A percentile compares a stretch with the other conserved stretches of the same genome.
These are phyloP conservation scores for Willowsia nigromaculata DNA, from an alignment of 2,888 invertebrate genomes.

Conservation along the genomic window DNA sequence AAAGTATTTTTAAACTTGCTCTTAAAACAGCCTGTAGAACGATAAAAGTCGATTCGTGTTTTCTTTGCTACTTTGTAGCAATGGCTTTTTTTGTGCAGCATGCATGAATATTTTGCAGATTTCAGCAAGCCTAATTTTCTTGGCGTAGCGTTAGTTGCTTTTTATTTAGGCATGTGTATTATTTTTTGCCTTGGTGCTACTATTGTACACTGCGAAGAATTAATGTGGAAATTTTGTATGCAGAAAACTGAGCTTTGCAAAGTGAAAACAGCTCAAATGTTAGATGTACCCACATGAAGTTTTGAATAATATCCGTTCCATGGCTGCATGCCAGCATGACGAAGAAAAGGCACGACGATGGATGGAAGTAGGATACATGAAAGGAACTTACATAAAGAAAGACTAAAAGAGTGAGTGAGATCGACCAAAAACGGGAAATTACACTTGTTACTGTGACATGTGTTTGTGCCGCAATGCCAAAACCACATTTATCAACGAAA, in stretches of 20 bases:
- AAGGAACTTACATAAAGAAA: slow-evolving; percentile 2
- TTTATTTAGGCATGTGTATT: not conserved
- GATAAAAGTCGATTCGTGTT: not conserved
- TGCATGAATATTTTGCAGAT: no score
- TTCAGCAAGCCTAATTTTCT: slow-evolving; percentile 36
- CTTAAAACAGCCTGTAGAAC: not conserved
- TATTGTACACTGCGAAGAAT: not conserved
- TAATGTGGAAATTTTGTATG: not conserved
- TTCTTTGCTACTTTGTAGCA: not conserved
- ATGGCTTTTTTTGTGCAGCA: not conserved
- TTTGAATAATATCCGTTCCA: slow-evolving; percentile 29
- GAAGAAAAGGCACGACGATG: slow-evolving; percentile 37
- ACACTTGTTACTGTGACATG: slow-evolving; percentile 35
- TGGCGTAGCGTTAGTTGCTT: no score
- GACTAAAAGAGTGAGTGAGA: slow-evolving; percentile 14
- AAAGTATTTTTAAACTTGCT: slow-evolving; percentile 24
- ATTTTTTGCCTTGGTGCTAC: slow-evolving; percentile 6
- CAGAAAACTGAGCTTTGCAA: not conserved
- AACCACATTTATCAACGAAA: slow-evolving; percentile 38
- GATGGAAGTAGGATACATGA: slow-evolving; percentile 24
- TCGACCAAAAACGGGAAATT: slow-evolving; percentile 26
- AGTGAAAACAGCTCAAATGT: not conserved
- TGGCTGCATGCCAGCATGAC: slow-evolving; percentile 63
- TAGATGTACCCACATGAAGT: not conserved
- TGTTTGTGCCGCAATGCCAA: slow-evolving; percentile 8